Percentiles rank a stretch among this genome's conserved stretches.
Evolutionary conservation across 2,797 vertebrate species (phyloP).

Genomic region (Notolepis coatsorum): DNA sequence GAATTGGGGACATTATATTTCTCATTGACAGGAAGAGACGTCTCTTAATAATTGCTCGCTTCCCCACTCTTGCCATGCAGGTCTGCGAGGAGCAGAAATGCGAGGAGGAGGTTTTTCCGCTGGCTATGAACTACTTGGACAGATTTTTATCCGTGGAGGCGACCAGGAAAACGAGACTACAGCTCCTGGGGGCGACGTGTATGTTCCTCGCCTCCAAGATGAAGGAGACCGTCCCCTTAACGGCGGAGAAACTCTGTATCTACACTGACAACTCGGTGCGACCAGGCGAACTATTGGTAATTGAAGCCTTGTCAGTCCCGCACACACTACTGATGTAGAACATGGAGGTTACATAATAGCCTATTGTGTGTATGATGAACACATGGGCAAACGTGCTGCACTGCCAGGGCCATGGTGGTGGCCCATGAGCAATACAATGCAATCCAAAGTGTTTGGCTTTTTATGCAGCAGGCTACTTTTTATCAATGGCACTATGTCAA

Average conservation of each 20-base stretch:
- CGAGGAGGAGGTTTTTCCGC: constrained; percentile 97
- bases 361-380: no score
- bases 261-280: constrained; percentile 97
- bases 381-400: not conserved
- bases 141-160: constrained; percentile 95
- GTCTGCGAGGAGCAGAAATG: constrained; percentile 99
- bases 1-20: constrained; percentile 19
- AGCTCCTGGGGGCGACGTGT: constrained; percentile 95
- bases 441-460: not conserved
- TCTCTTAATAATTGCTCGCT: constrained; percentile 39
- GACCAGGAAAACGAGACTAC: constrained; percentile 91
- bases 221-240: constrained; percentile 97
- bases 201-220: constrained; percentile 99
- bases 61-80: constrained; percentile 71
- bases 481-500: not conserved
- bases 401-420: no score
- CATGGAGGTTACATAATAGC: constrained; percentile 10
- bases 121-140: constrained; percentile 99
- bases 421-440: no score
- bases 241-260: constrained; percentile 96
- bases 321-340: constrained; percentile 56
- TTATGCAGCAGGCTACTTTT: not conserved
- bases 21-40: not conserved
- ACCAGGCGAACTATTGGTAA: constrained; percentile 95
- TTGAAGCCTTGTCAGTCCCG: constrained; percentile 46